phyloP scores from a whole-genome alignment of 2,888 invertebrate genomes.

The Conomelus anceps region DNA sequence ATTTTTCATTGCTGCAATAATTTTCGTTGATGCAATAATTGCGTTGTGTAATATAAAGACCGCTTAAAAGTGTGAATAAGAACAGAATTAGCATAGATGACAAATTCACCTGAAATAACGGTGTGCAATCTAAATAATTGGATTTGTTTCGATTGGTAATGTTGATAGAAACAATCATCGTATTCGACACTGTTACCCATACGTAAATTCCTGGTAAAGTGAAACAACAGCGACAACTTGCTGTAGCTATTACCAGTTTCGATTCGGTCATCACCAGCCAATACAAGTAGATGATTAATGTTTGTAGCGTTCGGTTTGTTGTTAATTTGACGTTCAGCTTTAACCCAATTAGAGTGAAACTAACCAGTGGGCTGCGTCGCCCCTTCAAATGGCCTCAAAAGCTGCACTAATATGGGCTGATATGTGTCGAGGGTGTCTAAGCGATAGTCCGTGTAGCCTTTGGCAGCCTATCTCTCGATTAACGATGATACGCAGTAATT shows the following conservation, averaged over 20 bases:
- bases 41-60: too few species aligned
- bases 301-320: background rate
- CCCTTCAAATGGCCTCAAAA: background rate
- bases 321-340: background rate
- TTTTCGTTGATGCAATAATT: too few species aligned
- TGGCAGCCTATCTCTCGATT: background rate
- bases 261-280: background rate
- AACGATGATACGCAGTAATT: background rate
- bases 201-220: background rate
- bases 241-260: background rate
- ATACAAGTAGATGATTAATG: background rate
- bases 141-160: background rate
- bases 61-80: too few species aligned
- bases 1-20: too few species aligned
- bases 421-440: background rate
- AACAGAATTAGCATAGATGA: background rate
- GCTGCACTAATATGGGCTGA: background rate
- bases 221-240: background rate
- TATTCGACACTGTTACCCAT: background rate
- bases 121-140: background rate
- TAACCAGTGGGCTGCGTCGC: background rate
- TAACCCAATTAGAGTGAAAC: background rate
- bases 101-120: background rate
- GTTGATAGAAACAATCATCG: background rate
- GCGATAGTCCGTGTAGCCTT: too few species aligned